These are phyloP conservation scores for Buteo buteo DNA, from an alignment of 2,113 vertebrate species.

Conservation along the genomic window DNA sequence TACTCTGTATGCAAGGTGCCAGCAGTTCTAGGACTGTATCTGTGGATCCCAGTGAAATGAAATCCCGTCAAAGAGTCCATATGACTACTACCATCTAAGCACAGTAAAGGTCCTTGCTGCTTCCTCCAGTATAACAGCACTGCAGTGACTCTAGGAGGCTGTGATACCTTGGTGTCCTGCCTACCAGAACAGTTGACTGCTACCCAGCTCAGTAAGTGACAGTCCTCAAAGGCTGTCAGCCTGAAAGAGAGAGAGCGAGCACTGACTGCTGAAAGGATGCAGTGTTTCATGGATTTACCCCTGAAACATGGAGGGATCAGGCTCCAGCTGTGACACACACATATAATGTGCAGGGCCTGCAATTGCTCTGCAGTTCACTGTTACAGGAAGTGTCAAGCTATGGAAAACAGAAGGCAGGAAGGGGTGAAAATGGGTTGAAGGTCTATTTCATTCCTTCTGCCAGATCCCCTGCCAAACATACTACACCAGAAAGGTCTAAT, in stretches of 20 bases:
- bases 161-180: neutral
- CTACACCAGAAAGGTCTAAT: neutral
- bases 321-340: neutral
- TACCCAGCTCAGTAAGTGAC: neutral
- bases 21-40: neutral
- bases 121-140: neutral
- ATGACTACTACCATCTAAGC: neutral
- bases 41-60: neutral
- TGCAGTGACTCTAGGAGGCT: neutral
- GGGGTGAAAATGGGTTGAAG: neutral
- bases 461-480: neutral
- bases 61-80: neutral
- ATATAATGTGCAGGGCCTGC: accelerated
- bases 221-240: neutral
- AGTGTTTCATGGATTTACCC: neutral
- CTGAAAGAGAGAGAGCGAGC: neutral
- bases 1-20: neutral
- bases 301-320: neutral
- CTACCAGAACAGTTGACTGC: neutral
- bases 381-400: neutral
- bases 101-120: neutral
- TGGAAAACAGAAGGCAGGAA: neutral
- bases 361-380: neutral
- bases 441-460: neutral
- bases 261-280: neutral